Evolutionary conservation across 92 coral and sea anemone species (phyloP), one percentile per base, ranked within the genome.

Genomic region (Diadumene lineata): DNA sequence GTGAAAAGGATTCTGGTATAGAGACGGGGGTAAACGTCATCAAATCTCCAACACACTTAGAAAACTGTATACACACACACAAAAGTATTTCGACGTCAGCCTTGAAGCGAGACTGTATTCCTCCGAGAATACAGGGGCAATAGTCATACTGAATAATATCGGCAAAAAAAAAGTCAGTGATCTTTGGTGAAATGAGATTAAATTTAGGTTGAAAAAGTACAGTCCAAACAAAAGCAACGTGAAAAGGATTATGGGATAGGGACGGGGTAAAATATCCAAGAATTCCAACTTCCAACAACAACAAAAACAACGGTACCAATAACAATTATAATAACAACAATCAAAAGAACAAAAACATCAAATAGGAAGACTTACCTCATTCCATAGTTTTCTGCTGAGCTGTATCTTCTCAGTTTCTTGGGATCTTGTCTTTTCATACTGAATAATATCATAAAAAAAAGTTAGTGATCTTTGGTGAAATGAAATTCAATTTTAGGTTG

Each of bases 381-480:
- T 91, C 97, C 97, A 91, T 10, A 91, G 84, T 23, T 79, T 78
- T 66, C 81, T 78, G 51, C 83, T 83, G 43, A 75, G 81, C 44
- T 91, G 93, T 32, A 72, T 74, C 38, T 89, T 81, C 70, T 91
- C 97, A n/a, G 77, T 31, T 55, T 72, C 77, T 34, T 87, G 83
- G 7, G 92, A 87, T 55, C 77, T 81, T 43, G 83, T 82, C 76
- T 87, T 84, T 31, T 82, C 81, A 43, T 79, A 82, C 97, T 91
- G n/a, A n/a, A 82, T 17, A 22, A 56, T n/a, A n/a, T n/a, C n/a
- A 23, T 51, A 63, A 48, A 46, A 26, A 30, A 31, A 10, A 18
- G 21, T 11, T 53, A 18, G n/a, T 29, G 26, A 31, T 31, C 0
- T n/a, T n/a, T n/a, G n/a, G n/a, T n/a, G n/a, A n/a, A n/a, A n/a